A percentile compares a stretch with the other conserved stretches of the same genome.
Conservation (phyloP, 1,140 invertebrate species). For the Oryctes rhinoceros region DNA sequence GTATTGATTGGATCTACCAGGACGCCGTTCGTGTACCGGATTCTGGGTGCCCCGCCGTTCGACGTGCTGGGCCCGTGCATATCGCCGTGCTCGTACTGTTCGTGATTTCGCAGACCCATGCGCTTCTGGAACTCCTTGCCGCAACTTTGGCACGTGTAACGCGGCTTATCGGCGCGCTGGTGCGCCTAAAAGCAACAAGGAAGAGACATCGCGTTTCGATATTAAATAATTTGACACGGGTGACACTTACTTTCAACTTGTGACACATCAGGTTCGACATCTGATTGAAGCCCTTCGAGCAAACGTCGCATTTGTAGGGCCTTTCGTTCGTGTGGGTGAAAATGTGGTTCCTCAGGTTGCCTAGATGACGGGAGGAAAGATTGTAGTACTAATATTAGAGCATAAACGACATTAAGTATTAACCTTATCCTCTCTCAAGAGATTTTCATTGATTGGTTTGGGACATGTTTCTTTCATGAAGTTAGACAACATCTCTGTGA, state of each 20-base stretch:
- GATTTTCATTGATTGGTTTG: too few relatives aligned
- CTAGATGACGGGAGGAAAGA: slow-evolving; percentile 59
- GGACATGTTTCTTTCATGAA: too few relatives aligned
- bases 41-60: slow-evolving; percentile 22
- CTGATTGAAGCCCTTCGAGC: slow-evolving; percentile 82
- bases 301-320: slow-evolving; percentile 82
- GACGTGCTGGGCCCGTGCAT: slow-evolving; percentile 36
- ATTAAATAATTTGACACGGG: too few relatives aligned
- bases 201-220: slow-evolving; percentile 6
- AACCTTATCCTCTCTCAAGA: too few relatives aligned
- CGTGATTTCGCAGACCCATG: slow-evolving; percentile 66
- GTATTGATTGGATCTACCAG: slow-evolving; percentile 69
- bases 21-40: slow-evolving; percentile 56
- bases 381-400: not conserved
- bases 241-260: slow-evolving; percentile 69
- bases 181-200: slow-evolving; percentile 58
- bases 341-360: slow-evolving; percentile 75
- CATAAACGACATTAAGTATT: too few relatives aligned
- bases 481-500: too few relatives aligned
- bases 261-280: slow-evolving; percentile 84
- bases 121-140: slow-evolving; percentile 66
- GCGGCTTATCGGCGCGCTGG: slow-evolving; percentile 66
- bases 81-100: slow-evolving; percentile 66
- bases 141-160: slow-evolving; percentile 67
- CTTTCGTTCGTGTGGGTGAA: slow-evolving; percentile 83